Evolutionary conservation across 2,797 vertebrate species (phyloP).

Genomic region (Adrianichthys oophorus): DNA sequence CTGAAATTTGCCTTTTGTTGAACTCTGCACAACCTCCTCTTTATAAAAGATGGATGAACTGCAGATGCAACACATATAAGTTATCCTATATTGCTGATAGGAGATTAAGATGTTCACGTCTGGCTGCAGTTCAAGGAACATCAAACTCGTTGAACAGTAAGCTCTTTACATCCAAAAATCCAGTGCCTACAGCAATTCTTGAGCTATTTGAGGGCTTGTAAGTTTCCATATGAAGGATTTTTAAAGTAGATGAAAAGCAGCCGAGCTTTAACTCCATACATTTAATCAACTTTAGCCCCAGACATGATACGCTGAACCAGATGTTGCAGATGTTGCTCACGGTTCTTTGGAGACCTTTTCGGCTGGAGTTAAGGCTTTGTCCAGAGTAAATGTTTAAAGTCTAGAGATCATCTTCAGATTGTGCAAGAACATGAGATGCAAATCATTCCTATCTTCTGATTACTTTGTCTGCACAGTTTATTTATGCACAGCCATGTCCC

Average conservation of each 20-base stretch:
- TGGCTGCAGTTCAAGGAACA: slow-evolving; percentile 38
- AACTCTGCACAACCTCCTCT: slow-evolving; percentile 48
- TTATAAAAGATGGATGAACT: slow-evolving; percentile 33
- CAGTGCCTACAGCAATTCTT: slow-evolving; percentile 7
- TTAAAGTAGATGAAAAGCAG: slow-evolving; percentile 22
- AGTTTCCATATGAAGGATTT: slow-evolving; percentile 7
- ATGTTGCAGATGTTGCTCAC: slow-evolving; percentile 41
- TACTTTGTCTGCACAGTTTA: background rate
- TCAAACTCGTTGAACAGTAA: slow-evolving; percentile 21
- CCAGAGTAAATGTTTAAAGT: slow-evolving; percentile 26
- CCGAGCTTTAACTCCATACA: slow-evolving; percentile 24
- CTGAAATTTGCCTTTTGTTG: slow-evolving; percentile 14
- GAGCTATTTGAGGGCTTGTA: slow-evolving; percentile 6
- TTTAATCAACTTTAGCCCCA: slow-evolving; percentile 24
- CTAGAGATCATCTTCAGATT: slow-evolving; percentile 27
- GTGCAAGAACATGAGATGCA: background rate
- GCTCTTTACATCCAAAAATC: slow-evolving; percentile 10
- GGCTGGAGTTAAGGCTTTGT: slow-evolving; percentile 18
- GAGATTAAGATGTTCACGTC: slow-evolving; percentile 52
- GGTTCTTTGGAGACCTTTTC: slow-evolving; percentile 22
- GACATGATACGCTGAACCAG: slow-evolving; percentile 32
- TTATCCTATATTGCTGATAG: slow-evolving; percentile 37
- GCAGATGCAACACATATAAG: slow-evolving; percentile 36
- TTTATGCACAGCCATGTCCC: background rate
- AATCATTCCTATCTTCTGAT: background rate